These are phyloP conservation scores for Tetrapedia diversipes DNA, from an alignment of 2,888 invertebrate species.

Conservation along the genomic window DNA sequence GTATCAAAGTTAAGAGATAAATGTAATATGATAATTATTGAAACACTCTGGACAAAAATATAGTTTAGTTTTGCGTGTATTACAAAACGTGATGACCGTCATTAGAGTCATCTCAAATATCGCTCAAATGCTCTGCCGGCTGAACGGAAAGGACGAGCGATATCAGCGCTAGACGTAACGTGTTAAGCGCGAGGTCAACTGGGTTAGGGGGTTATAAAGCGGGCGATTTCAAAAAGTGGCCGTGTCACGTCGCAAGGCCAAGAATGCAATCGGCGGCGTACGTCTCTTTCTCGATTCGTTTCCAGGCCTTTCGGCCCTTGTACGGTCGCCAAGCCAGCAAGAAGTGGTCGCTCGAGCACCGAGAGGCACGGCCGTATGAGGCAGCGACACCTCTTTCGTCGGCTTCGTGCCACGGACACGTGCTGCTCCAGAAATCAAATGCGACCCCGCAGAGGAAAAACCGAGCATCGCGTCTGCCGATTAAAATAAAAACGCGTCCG, in stretches of 20 bases:
- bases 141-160: no score
- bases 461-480: constrained; percentile 35
- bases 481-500: constrained; percentile 47
- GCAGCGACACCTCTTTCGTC: constrained; percentile 64
- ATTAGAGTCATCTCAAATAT: no score
- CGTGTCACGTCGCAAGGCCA: constrained; percentile 56
- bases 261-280: constrained; percentile 63
- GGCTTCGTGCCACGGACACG: constrained; percentile 56
- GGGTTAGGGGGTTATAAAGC: constrained; percentile 67
- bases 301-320: constrained; percentile 63
- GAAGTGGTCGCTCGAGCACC: constrained; percentile 62
- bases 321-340: constrained; percentile 54
- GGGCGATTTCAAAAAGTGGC: constrained; percentile 62
- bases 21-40: no score
- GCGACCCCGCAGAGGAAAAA: constrained; percentile 50
- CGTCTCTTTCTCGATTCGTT: constrained; percentile 66
- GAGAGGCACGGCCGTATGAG: constrained; percentile 60
- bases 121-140: no score
- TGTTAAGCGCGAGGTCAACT: constrained; percentile 62
- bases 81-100: no score
- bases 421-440: constrained; percentile 67
- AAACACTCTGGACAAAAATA: no score
- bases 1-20: no score
- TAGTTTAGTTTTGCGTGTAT: no score
- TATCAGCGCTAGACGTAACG: no score